A percentile compares a stretch with the other conserved stretches of the same genome.
These are phyloP conservation scores for Gastrophryne carolinensis DNA, from an alignment of 2,797 vertebrate species.

Conservation along the genomic window DNA sequence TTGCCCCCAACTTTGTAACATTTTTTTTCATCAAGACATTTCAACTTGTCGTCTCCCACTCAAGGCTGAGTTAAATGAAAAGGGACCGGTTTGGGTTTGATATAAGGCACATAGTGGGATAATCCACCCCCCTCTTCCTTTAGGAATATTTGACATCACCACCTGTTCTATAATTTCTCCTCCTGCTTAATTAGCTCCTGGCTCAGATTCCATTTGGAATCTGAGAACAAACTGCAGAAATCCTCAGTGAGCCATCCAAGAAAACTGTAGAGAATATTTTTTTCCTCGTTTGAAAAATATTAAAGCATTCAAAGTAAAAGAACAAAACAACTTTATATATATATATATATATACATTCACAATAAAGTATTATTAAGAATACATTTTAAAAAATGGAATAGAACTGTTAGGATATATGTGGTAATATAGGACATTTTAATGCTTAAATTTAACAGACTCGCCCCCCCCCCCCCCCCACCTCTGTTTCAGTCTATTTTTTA, in stretches of 20 bases:
- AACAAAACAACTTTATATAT: slow-evolving; percentile 10
- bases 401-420: no score
- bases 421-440: no score
- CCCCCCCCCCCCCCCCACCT: no score
- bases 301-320: slow-evolving; percentile 16
- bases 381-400: no score
- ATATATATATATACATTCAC: slow-evolving; percentile 2
- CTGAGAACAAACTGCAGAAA: slow-evolving; percentile 52
- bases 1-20: slow-evolving; percentile 8
- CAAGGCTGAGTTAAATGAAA: slow-evolving; percentile 33
- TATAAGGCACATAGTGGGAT: slow-evolving; percentile 51
- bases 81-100: slow-evolving; percentile 46
- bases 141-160: slow-evolving; percentile 54
- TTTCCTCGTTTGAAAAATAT: slow-evolving; percentile 40
- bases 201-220: slow-evolving; percentile 50
- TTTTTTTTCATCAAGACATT: slow-evolving; percentile 38
- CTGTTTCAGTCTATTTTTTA: no score
- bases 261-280: slow-evolving; percentile 22
- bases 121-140: slow-evolving; percentile 51
- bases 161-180: slow-evolving; percentile 54
- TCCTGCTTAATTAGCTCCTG: slow-evolving; percentile 54
- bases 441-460: no score
- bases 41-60: slow-evolving; percentile 38
- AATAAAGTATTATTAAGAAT: no score
- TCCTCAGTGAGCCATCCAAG: slow-evolving; percentile 50